phyloP scores from a whole-genome alignment of 1,140 invertebrate species.

The Drosophila burlai region DNA sequence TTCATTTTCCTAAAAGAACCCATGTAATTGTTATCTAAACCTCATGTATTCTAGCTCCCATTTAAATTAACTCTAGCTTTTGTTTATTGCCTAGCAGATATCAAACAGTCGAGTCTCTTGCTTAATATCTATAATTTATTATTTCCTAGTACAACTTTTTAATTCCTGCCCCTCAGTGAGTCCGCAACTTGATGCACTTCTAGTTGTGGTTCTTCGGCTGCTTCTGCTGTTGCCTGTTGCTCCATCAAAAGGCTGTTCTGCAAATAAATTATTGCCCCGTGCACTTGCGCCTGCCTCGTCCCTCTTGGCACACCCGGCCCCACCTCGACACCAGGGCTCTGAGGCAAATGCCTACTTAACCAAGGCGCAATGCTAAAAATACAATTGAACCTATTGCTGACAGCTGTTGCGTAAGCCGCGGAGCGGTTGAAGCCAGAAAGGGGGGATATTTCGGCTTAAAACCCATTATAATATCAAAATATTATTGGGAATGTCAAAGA shows the following conservation, averaged over 20 bases:
- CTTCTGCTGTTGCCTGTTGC: constrained; percentile 15
- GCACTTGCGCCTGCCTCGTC: constrained; percentile 40
- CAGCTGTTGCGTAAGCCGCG: constrained; percentile 63
- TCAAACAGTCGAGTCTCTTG: constrained; percentile 42
- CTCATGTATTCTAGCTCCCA: neutral
- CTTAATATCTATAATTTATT: constrained; percentile 48
- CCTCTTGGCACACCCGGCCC: constrained; percentile 2
- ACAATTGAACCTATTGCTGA: constrained; percentile 66
- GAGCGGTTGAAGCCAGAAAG: constrained; percentile 22
- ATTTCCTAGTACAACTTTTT: constrained; percentile 46
- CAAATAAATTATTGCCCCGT: constrained; percentile 66
- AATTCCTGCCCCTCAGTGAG: constrained; percentile 38
- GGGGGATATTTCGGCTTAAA: neutral
- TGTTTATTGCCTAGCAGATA: constrained; percentile 32
- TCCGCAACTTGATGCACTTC: constrained; percentile 35
- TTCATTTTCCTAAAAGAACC: neutral
- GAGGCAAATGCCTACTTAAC: constrained; percentile 42
- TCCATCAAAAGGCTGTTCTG: constrained; percentile 65
- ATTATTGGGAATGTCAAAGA: no score
- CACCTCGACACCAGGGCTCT: constrained; percentile 1
- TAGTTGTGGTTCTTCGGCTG: constrained; percentile 28
- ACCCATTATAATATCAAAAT: neutral
- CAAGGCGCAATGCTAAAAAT: constrained; percentile 65
- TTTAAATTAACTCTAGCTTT: neutral
- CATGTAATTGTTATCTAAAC: neutral